Conservation (phyloP, 2,113 vertebrate species). For the Ctenodactylus gundi region DNA sequence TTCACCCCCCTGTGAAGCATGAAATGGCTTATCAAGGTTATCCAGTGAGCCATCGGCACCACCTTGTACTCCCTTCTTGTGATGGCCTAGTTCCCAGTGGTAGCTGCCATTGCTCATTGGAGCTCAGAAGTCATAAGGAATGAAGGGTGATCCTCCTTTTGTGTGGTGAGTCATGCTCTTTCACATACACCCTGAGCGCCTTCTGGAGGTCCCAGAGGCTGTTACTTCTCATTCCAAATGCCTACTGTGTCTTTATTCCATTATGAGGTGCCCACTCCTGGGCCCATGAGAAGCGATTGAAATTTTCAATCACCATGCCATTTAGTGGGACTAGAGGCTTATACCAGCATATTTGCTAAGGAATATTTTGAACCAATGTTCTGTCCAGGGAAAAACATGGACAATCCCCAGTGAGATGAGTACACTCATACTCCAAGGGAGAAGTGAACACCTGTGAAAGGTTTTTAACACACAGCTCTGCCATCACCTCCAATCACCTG, state of each 20-base stretch:
- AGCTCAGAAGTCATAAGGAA: neutral
- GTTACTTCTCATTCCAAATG: neutral
- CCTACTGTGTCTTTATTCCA: neutral
- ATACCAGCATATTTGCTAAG: neutral
- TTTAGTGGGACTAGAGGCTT: neutral
- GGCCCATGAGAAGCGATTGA: neutral
- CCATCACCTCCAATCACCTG: neutral
- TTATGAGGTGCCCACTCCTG: neutral
- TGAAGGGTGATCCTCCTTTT: neutral
- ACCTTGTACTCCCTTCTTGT: neutral
- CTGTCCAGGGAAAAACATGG: neutral
- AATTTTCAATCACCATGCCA: slow-evolving; percentile 47
- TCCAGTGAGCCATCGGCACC: neutral
- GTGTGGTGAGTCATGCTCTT: neutral
- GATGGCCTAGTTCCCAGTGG: neutral
- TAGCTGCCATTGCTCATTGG: neutral
- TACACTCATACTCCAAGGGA: neutral
- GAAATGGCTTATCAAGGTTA: neutral
- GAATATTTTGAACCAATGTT: neutral
- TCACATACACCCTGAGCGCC: neutral
- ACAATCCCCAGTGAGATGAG: neutral
- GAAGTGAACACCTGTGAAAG: neutral
- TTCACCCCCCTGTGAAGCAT: neutral
- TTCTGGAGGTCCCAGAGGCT: neutral
- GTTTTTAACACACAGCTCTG: neutral